A percentile compares a stretch with the other conserved stretches of the same genome.
Evolutionary conservation across 2,113 vertebrate genomes (phyloP).

Genomic region (Petromus typicus): DNA sequence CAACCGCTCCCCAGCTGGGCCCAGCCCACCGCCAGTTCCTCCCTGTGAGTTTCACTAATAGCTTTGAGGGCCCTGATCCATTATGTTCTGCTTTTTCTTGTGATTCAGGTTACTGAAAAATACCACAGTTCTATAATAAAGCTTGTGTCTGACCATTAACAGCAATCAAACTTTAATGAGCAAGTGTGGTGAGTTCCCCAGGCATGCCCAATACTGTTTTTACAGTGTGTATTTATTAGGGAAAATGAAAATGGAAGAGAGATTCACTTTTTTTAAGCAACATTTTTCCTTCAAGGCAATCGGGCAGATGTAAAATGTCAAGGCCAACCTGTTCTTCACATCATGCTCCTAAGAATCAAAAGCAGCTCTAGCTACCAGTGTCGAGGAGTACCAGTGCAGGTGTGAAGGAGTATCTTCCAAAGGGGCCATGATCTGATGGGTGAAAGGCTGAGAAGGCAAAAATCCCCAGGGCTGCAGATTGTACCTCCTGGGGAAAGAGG

Average conservation of each 20-base stretch:
- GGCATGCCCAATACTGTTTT: background rate
- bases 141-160: background rate
- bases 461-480: background rate
- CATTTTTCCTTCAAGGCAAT: background rate
- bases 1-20: background rate
- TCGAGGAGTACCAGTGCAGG: fast-evolving
- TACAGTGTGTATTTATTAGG: background rate
- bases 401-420: fast-evolving
- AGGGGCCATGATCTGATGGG: background rate
- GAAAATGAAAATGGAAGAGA: background rate
- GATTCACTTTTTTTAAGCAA: background rate
- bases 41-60: background rate
- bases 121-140: background rate
- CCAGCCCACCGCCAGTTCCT: background rate
- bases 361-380: background rate
- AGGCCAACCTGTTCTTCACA: background rate
- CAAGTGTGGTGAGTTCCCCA: background rate
- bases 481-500: background rate
- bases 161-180: background rate
- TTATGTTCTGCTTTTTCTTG: background rate
- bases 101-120: background rate
- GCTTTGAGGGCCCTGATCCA: background rate
- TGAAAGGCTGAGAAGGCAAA: background rate
- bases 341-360: background rate
- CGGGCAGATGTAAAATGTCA: background rate